Evolutionary conservation across 2,797 vertebrate species (phyloP).

Genomic region (Echiichthys vipera): DNA sequence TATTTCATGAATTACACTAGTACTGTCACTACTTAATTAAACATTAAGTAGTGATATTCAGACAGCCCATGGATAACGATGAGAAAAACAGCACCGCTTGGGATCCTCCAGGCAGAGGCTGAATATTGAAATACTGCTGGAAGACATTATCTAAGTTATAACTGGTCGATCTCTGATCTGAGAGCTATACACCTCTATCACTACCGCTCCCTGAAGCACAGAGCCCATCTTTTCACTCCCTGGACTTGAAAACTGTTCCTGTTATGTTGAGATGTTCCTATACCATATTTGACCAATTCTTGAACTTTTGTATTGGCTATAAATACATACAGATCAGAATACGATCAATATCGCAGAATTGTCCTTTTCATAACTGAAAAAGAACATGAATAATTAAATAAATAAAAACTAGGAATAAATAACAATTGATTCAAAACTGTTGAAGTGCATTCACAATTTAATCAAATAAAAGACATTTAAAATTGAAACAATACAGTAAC

Average conservation of each 20-base stretch:
- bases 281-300: too few relatives aligned
- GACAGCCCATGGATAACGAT: constrained; percentile 2
- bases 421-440: too few relatives aligned
- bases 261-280: too few relatives aligned
- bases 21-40: constrained; percentile 39
- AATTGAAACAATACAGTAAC: too few relatives aligned
- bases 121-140: constrained; percentile 40
- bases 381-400: too few relatives aligned
- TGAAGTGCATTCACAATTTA: too few relatives aligned
- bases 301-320: too few relatives aligned
- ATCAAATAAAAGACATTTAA: too few relatives aligned
- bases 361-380: too few relatives aligned
- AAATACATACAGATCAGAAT: too few relatives aligned
- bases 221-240: constrained; percentile 5
- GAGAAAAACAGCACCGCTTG: background rate
- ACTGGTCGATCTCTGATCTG: constrained; percentile 23
- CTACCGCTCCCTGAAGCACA: background rate
- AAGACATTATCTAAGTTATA: constrained; percentile 28
- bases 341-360: too few relatives aligned
- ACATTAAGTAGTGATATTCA: constrained; percentile 23
- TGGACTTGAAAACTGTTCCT: constrained; percentile 8
- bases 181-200: constrained; percentile 2
- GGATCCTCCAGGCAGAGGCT: constrained; percentile 26
- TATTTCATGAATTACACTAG: constrained; percentile 19
- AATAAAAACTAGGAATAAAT: too few relatives aligned